phyloP scores from a whole-genome alignment of 2,888 invertebrate genomes.

The Andricus curvator region DNA sequence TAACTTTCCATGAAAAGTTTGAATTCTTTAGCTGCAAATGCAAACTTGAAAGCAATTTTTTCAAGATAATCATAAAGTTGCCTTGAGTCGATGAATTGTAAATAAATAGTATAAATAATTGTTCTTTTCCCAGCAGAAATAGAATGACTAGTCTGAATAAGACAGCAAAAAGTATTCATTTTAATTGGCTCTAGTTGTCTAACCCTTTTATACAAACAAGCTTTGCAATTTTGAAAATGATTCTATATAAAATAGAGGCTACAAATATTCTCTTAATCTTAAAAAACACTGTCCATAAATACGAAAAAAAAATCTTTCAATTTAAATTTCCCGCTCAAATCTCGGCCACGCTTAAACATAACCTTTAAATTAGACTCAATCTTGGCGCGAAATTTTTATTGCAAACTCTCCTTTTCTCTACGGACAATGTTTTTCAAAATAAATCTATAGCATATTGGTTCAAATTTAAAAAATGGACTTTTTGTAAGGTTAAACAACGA shows the following conservation, averaged over 20 bases:
- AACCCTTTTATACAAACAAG: not conserved
- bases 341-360: too few relatives aligned
- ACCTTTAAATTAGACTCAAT: too few relatives aligned
- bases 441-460: too few relatives aligned
- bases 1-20: not conserved
- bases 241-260: not conserved
- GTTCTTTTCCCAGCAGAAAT: conserved; percentile 29
- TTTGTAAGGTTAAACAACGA: not conserved
- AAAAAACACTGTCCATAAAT: too few relatives aligned
- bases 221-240: not conserved
- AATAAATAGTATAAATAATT: conserved; percentile 27
- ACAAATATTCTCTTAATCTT: too few relatives aligned
- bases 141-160: conserved; percentile 41
- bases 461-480: conserved; percentile 10
- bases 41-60: not conserved
- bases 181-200: not conserved
- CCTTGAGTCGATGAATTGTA: not conserved
- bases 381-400: too few relatives aligned
- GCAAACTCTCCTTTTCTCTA: too few relatives aligned
- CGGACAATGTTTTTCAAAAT: too few relatives aligned
- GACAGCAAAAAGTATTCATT: conserved; percentile 7
- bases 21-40: not conserved
- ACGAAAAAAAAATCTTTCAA: too few relatives aligned
- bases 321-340: too few relatives aligned
- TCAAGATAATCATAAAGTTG: not conserved